Percentiles rank a stretch among this genome's conserved stretches.
Evolutionary conservation across 1,140 invertebrate species (phyloP).

Genomic region (Frieseomelitta varia): DNA sequence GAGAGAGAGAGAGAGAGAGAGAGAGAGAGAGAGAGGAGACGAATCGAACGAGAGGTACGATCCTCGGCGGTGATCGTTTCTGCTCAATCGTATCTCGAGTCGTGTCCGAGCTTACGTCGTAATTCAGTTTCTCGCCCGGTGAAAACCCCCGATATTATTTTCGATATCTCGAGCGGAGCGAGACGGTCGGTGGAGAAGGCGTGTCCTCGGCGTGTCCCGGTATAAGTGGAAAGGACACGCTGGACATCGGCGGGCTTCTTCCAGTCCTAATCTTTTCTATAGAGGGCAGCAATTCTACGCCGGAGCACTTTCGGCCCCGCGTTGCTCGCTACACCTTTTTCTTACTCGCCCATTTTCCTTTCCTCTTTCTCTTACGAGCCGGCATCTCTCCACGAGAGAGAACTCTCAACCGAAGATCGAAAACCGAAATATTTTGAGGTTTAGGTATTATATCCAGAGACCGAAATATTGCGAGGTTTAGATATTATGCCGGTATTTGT

Average conservation of each 20-base stretch:
- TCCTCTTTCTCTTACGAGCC: conserved; percentile 9
- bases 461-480: too few species aligned
- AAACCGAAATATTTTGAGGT: too few species aligned
- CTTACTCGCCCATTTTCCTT: conserved; percentile 41
- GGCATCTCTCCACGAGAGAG: neutral
- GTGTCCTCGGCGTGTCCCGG: neutral
- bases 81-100: conserved; percentile 68
- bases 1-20: too few species aligned
- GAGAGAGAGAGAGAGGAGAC: too few species aligned
- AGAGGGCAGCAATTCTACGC: conserved; percentile 30
- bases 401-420: too few species aligned
- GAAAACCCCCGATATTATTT: conserved; percentile 76
- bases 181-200: conserved; percentile 12
- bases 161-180: conserved; percentile 66
- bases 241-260: conserved; percentile 30
- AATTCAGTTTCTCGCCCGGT: conserved; percentile 72
- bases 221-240: conserved; percentile 58
- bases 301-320: neutral
- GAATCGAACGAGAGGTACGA: neutral
- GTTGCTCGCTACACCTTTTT: neutral
- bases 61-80: conserved; percentile 25
- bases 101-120: conserved; percentile 70
- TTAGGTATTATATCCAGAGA: too few species aligned
- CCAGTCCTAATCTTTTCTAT: conserved; percentile 13
- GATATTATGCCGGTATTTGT: too few species aligned